Conservation (phyloP, 2,797 vertebrate species). For the Poeciliopsis paucimaculata region DNA sequence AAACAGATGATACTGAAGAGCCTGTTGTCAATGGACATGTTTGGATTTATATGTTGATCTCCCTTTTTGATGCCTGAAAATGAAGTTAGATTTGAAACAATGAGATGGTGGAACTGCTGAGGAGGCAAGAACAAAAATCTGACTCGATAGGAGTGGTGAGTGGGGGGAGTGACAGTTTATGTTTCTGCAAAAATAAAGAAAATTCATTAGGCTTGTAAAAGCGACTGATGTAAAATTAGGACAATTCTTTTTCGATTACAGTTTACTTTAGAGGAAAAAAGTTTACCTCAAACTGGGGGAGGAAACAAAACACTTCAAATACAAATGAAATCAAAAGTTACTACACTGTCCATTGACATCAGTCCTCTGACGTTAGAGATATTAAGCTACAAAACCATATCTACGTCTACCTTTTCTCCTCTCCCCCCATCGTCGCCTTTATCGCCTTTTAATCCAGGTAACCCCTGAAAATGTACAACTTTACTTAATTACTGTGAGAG, state of each 20-base stretch:
- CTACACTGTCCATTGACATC: constrained; percentile 84
- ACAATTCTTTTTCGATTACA: not conserved
- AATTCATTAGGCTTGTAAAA: constrained; percentile 2
- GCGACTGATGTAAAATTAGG: not conserved
- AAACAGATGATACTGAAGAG: constrained; percentile 56
- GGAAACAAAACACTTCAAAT: not conserved
- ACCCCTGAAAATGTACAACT: constrained; percentile 92
- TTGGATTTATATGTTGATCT: constrained; percentile 42
- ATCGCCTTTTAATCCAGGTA: constrained; percentile 95
- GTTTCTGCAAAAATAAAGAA: constrained; percentile 18
- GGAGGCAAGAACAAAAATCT: constrained; percentile 61
- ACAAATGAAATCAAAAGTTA: not conserved
- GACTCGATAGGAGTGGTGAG: constrained; percentile 37
- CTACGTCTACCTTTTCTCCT: constrained; percentile 98
- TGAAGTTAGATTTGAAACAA: constrained; percentile 55
- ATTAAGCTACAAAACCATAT: constrained; percentile 43
- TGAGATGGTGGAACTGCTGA: constrained; percentile 73
- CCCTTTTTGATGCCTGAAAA: constrained; percentile 39
- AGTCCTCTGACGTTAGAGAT: constrained; percentile 65
- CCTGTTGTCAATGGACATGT: constrained; percentile 86
- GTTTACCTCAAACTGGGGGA: not conserved
- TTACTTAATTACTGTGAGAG: constrained; percentile 57
- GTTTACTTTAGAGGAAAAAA: not conserved
- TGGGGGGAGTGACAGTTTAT: constrained; percentile 29
- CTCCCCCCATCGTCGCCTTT: constrained; percentile 97